Conservation (phyloP, 2,888 invertebrate genomes). For the Trissoscelio sp. region DNA sequence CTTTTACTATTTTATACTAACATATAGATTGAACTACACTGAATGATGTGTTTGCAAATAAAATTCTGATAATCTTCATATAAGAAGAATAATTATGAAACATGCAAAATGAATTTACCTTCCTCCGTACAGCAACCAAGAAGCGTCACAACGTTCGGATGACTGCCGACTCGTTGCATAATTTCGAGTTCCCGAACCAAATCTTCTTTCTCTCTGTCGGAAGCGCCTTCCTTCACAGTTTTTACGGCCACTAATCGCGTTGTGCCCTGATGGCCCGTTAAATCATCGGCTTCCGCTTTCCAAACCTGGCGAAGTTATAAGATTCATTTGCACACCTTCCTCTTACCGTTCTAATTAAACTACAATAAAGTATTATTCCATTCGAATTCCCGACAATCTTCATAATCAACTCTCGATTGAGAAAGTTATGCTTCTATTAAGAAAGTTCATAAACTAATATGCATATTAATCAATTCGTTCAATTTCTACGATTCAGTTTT, state of each 20-base stretch:
- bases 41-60: no score
- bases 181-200: constrained; percentile 89
- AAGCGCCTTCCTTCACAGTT: constrained; percentile 91
- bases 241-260: constrained; percentile 94
- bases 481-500: constrained; percentile 12
- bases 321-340: constrained; percentile 41
- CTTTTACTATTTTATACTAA: no score
- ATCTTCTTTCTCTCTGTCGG: constrained; percentile 91
- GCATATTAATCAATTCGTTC: constrained; percentile 12
- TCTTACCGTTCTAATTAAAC: constrained; percentile 32
- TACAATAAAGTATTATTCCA: constrained; percentile 28
- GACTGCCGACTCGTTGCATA: constrained; percentile 92
- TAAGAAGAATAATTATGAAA: neutral
- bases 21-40: no score
- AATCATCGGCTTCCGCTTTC: constrained; percentile 93
- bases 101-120: constrained; percentile 84
- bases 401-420: constrained; percentile 9
- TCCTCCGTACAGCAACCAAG: constrained; percentile 93
- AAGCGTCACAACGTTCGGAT: constrained; percentile 92
- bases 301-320: constrained; percentile 86
- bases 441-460: constrained; percentile 14
- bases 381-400: constrained; percentile 16
- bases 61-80: no score
- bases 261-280: constrained; percentile 90
- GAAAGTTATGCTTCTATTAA: constrained; percentile 28